phyloP scores from a whole-genome alignment of 2,888 invertebrate species.

The Euphydryas editha region DNA sequence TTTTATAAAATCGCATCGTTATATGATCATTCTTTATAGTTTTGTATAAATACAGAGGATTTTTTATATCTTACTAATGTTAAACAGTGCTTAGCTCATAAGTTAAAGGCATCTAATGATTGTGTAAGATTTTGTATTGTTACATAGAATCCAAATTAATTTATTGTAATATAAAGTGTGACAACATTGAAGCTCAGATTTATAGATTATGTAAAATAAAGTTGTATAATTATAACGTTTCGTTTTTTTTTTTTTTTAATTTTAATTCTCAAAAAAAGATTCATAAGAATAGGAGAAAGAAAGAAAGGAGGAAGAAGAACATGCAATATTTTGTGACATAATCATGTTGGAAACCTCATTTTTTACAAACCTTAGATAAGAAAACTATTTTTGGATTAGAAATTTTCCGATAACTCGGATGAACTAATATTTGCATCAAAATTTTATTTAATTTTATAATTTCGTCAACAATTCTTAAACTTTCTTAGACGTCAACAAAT shows the following conservation, averaged over 20 bases:
- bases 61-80: not conserved
- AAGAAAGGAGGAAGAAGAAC: too few relatives aligned
- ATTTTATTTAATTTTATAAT: too few relatives aligned
- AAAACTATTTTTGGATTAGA: not conserved
- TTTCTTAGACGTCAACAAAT: too few relatives aligned
- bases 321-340: too few relatives aligned
- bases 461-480: too few relatives aligned
- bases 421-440: not conserved
- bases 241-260: constrained; percentile 2
- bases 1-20: not conserved
- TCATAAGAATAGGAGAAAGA: not conserved
- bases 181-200: constrained; percentile 19
- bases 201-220: constrained; percentile 23
- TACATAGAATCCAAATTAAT: constrained; percentile 25
- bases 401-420: too few relatives aligned
- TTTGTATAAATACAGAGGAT: not conserved
- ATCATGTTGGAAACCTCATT: too few relatives aligned
- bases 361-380: too few relatives aligned
- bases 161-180: constrained; percentile 27
- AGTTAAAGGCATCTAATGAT: not conserved
- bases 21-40: not conserved
- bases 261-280: not conserved
- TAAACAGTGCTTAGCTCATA: not conserved
- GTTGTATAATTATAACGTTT: constrained; percentile 3
- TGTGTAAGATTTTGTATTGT: not conserved